Percentiles rank a stretch among this genome's conserved stretches.
These are phyloP conservation scores for Dendrophyllia cribrosa DNA, from an alignment of 64 coral and sea anemone species.

Conservation along the genomic window DNA sequence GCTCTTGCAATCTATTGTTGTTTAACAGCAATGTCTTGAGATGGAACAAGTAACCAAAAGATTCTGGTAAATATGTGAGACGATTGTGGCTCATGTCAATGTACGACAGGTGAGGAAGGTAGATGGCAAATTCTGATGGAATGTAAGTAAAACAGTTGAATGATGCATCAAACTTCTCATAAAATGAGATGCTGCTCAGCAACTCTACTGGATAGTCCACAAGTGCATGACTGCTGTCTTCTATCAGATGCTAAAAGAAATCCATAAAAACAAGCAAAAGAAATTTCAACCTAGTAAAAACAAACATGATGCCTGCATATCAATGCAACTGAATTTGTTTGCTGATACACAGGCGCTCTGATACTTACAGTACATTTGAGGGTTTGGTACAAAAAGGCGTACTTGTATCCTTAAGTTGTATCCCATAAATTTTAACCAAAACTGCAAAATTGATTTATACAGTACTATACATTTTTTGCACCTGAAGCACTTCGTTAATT, in stretches of 20 bases:
- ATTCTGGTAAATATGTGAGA: slow-evolving; percentile 85
- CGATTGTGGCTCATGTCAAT: slow-evolving; percentile 93
- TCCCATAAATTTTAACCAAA: no score
- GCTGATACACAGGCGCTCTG: no score
- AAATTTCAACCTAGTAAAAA: not conserved
- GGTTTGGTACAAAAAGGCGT: no score
- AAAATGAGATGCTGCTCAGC: slow-evolving; percentile 84
- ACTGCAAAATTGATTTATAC: no score
- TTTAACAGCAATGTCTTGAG: slow-evolving; percentile 86
- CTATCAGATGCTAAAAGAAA: slow-evolving; percentile 80
- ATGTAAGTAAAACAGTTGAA: slow-evolving; percentile 83
- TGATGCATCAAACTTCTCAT: slow-evolving; percentile 89
- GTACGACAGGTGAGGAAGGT: slow-evolving; percentile 88
- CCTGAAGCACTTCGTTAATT: no score
- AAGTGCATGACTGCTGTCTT: slow-evolving; percentile 72
- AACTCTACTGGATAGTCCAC: slow-evolving; percentile 80
- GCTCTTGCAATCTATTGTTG: slow-evolving; percentile 83
- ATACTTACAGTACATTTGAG: no score
- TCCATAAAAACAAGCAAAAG: not conserved
- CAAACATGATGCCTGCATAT: not conserved
- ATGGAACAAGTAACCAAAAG: slow-evolving; percentile 95
- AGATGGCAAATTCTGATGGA: slow-evolving; percentile 84
- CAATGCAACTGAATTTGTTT: no score
- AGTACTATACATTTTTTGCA: no score
- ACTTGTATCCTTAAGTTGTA: no score